A percentile compares a stretch with the other conserved stretches of the same genome.
These are phyloP conservation scores for Drosophila melanosoma DNA, from an alignment of 2,888 invertebrate genomes.

Conservation along the genomic window DNA sequence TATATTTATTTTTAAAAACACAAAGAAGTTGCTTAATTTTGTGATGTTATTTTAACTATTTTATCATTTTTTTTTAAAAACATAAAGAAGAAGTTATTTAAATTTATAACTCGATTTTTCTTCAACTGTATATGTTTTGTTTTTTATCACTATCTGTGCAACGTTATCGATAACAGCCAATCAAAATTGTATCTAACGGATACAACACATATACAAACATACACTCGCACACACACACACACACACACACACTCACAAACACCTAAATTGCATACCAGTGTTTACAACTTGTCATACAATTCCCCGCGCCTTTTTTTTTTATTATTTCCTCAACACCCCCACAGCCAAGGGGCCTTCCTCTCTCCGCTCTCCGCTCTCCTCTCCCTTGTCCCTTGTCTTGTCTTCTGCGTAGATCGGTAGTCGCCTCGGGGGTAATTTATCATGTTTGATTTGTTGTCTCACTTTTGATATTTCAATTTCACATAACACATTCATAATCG, in stretches of 20 bases:
- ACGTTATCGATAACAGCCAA: conserved; percentile 53
- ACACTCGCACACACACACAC: conserved; percentile 18
- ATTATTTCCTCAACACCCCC: conserved; percentile 12
- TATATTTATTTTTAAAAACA: too few species aligned
- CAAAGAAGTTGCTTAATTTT: background rate
- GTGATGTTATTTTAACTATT: too few species aligned
- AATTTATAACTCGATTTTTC: background rate
- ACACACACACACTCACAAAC: conserved; percentile 22
- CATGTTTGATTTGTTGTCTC: conserved; percentile 80
- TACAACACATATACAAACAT: conserved; percentile 43
- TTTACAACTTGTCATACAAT: conserved; percentile 74
- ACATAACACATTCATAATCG: conserved; percentile 73
- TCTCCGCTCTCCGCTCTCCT: background rate
- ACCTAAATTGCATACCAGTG: conserved; percentile 76
- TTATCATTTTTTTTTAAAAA: background rate
- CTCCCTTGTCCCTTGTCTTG: background rate
- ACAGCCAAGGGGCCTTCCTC: conserved; percentile 6
- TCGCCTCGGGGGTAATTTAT: conserved; percentile 62
- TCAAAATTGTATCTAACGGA: conserved; percentile 76
- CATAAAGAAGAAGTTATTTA: background rate
- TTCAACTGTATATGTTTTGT: background rate
- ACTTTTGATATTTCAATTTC: conserved; percentile 69
- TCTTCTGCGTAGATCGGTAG: conserved; percentile 55
- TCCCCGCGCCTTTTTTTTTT: conserved; percentile 27
- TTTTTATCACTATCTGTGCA: conserved; percentile 47